Conservation (phyloP, 2,797 vertebrate species). For the Heterohyrax brucei region DNA sequence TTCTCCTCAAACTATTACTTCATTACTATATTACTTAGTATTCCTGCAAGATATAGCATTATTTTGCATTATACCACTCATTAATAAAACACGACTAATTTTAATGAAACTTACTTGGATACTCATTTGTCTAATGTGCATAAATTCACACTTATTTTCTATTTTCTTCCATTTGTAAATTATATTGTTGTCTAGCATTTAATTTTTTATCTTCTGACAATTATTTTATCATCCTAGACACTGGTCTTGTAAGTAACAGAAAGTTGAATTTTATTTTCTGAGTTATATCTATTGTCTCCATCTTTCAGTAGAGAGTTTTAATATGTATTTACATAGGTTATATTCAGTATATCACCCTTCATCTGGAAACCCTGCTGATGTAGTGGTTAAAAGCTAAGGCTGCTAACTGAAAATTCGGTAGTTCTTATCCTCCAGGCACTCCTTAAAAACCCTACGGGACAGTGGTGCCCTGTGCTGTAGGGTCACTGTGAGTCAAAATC, state of each 20-base stretch:
- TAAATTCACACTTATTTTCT: conserved; percentile 33
- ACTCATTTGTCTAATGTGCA: background rate
- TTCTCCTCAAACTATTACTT: background rate
- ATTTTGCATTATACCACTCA: background rate
- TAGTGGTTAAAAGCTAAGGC: too few species aligned
- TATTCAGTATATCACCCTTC: background rate
- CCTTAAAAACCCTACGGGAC: too few species aligned
- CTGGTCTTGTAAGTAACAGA: background rate
- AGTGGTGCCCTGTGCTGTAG: too few species aligned
- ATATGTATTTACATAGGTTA: background rate
- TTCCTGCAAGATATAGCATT: background rate
- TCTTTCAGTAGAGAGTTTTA: background rate
- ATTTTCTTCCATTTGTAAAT: background rate
- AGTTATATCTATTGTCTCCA: background rate
- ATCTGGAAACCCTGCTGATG: background rate
- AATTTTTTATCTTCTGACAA: background rate
- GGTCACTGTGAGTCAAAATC: too few species aligned
- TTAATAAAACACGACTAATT: background rate
- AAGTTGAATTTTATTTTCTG: background rate
- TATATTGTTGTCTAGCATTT: background rate
- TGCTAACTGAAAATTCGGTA: too few species aligned
- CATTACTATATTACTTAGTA: background rate
- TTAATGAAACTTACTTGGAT: background rate
- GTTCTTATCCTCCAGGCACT: too few species aligned
- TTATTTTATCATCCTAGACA: background rate